Evolutionary conservation across 2,888 invertebrate species (phyloP), one percentile per base, ranked within the genome.

Genomic region (Athrips mouffetella): DNA sequence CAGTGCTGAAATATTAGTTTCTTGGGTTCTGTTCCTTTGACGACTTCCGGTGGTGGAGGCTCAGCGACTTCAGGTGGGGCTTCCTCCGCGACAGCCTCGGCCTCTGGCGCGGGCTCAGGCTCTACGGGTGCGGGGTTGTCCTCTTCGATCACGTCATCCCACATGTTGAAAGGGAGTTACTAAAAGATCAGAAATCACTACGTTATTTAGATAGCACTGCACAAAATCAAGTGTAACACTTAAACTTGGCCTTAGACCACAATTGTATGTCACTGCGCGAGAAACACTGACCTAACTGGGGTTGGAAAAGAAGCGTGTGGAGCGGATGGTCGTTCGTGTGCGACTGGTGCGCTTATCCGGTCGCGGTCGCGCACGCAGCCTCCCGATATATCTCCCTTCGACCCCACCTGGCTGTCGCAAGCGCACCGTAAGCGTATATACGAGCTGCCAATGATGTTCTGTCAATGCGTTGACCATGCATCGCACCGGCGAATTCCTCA

Each of bases 1-100:
- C 96, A 96, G 72, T 96, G 95, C 73, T 91, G 93, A 85, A 93
- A 93, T 57, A 94, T 88, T 48, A 94, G 89, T 63, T 93, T 91
- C 64, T 91, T 92, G 60, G 93, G 92, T 62, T 91, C 90, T 57
- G 66, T 84, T 74, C 80, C 89, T 75, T 70, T 69, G 53, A 73
- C 71, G 53, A 88, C 70, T 48, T 81, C 89, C 3, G 87, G 80
- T 16, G 76, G 79, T 2, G 79, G 86, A 1, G 78, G 82, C 41
- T 84, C 89, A 1, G 86, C 89, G 30, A 70, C 85, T 45, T 76
- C 90, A 5, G 80, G 76, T 23, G 73, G 77, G 37, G 77, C 84
- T 30, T 73, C 89, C 6, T 68, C 63, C 1, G 53, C 59, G 2
- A 54, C 62, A 0, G 67, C 62, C 3, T 48, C 64, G 65, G 54